These are phyloP conservation scores for Apotomis turbidana DNA, from an alignment of 2,888 invertebrate genomes.

Conservation along the genomic window DNA sequence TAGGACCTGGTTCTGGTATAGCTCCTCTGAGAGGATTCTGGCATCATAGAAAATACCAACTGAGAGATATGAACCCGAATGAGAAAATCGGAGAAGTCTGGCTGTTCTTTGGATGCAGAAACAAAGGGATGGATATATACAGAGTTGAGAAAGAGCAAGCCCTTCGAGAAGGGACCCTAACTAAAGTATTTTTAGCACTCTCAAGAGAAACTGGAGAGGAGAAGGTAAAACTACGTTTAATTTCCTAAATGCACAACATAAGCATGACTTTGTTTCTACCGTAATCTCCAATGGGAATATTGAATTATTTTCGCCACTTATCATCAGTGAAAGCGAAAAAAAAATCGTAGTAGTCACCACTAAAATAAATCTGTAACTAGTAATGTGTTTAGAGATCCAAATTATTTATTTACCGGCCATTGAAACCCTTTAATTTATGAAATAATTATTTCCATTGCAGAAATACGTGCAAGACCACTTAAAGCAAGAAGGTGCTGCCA, in stretches of 20 bases:
- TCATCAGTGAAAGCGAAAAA: no score
- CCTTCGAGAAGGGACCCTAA: conserved; percentile 86
- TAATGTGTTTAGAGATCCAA: no score
- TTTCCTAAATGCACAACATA: not conserved
- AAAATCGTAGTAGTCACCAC: no score
- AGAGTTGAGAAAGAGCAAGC: conserved; percentile 90
- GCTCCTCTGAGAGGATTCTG: conserved; percentile 97
- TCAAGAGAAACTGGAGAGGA: conserved; percentile 89
- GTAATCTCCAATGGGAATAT: no score
- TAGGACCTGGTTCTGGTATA: conserved; percentile 96
- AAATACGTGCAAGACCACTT: conserved; percentile 96
- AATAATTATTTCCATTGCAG: conserved; percentile 74
- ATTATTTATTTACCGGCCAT: not conserved
- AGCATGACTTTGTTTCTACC: no score
- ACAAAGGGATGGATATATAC: conserved; percentile 91
- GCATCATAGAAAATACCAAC: conserved; percentile 87
- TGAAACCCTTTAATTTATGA: not conserved
- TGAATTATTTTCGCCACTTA: no score
- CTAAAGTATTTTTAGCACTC: conserved; percentile 90
- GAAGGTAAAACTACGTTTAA: conserved; percentile 83
- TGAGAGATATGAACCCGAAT: conserved; percentile 51
- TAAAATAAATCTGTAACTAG: no score
- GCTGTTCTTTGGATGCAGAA: conserved; percentile 95
- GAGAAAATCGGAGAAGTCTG: conserved; percentile 83
- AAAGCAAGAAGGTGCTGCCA: conserved; percentile 88